Conservation (phyloP, 30 jellyfish, hydroid and myxozoan species). For the Mastigias papua region DNA sequence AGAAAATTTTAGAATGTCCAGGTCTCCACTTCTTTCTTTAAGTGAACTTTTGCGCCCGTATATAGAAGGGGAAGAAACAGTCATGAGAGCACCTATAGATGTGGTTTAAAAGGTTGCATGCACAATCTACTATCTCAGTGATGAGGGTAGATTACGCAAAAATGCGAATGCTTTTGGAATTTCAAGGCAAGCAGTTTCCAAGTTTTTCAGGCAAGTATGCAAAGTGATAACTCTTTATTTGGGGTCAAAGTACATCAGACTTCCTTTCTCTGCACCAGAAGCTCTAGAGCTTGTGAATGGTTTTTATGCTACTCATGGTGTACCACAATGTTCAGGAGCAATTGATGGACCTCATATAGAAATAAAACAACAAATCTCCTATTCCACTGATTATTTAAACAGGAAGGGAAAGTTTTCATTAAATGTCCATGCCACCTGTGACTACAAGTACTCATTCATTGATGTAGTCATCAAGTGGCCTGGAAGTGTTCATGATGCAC, state of each 20-base stretch:
- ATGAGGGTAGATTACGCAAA: no score
- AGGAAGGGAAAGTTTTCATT: slow-evolving; percentile 13
- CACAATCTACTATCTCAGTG: background rate
- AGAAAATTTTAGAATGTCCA: background rate
- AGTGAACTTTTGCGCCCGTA: background rate
- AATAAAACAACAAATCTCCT: no score
- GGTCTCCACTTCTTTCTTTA: background rate
- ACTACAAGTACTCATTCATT: background rate
- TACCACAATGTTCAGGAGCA: no score
- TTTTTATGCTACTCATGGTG: no score
- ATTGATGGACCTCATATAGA: no score
- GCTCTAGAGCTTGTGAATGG: no score
- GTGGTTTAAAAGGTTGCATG: background rate
- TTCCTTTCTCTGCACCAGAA: no score
- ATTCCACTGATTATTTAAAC: no score
- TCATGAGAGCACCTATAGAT: background rate
- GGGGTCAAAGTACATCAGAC: no score
- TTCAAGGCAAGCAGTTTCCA: background rate
- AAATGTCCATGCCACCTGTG: slow-evolving; percentile 48
- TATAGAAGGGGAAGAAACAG: background rate
- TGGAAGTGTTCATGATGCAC: slow-evolving; percentile 54
- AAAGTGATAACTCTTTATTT: background rate
- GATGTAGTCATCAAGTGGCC: slow-evolving; percentile 57
- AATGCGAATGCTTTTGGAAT: background rate
- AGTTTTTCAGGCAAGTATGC: background rate